Conservation (phyloP, 2,888 invertebrate genomes). For the Synergus gifuensis region DNA sequence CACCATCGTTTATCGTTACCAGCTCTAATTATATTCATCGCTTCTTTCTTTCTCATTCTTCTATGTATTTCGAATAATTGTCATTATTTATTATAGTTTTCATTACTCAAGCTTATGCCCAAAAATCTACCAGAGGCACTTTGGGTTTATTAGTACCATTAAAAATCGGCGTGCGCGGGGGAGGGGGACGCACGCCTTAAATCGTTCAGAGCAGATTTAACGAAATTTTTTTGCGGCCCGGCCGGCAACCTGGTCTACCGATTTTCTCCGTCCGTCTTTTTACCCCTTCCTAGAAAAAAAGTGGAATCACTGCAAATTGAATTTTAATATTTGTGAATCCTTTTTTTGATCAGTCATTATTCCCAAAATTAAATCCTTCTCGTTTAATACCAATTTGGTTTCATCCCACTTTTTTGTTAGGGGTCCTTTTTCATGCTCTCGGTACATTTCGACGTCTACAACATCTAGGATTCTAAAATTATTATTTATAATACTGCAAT, state of each 20-base stretch:
- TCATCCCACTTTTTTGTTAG: background rate
- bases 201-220: slow-evolving; percentile 33
- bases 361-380: too few relatives aligned
- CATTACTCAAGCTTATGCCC: slow-evolving; percentile 77
- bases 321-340: background rate
- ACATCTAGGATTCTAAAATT: background rate
- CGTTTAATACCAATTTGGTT: background rate
- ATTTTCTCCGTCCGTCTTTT: slow-evolving; percentile 50
- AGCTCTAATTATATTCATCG: slow-evolving; percentile 44
- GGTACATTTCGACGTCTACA: background rate
- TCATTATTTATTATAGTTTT: slow-evolving; percentile 65
- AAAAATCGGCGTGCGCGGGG: slow-evolving; percentile 74
- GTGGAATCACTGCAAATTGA: background rate
- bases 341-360: background rate
- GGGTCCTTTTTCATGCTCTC: slow-evolving; percentile 2
- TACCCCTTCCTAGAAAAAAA: slow-evolving; percentile 19
- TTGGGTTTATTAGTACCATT: slow-evolving; percentile 78
- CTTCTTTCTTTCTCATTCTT: slow-evolving; percentile 45
- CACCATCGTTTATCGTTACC: slow-evolving; percentile 55
- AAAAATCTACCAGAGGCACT: slow-evolving; percentile 78
- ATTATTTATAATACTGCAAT: background rate
- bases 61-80: slow-evolving; percentile 45
- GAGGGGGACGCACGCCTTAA: slow-evolving; percentile 58
- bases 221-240: slow-evolving; percentile 26
- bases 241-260: slow-evolving; percentile 52